phyloP scores from a whole-genome alignment of 1,140 invertebrate genomes.

The Saxidomus purpurata region DNA sequence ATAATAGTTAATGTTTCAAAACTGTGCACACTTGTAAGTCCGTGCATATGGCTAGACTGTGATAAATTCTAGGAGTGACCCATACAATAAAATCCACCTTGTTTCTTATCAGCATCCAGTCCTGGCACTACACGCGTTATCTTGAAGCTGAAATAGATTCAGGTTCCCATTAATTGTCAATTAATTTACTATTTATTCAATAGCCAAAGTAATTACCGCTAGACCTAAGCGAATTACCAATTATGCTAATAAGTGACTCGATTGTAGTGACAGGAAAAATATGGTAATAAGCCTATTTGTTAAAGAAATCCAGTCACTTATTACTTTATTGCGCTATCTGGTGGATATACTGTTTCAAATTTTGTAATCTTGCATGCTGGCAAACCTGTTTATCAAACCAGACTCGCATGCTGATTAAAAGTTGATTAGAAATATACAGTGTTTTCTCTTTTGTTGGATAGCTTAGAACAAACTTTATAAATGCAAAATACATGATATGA shows the following conservation, averaged over 20 bases:
- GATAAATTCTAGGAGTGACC: background rate
- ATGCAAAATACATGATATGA: no score
- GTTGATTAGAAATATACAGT: no score
- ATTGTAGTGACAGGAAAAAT: slow-evolving; percentile 11
- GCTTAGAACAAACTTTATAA: no score
- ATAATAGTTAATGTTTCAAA: no score
- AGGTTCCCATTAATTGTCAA: slow-evolving; percentile 47
- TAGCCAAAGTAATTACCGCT: slow-evolving; percentile 47
- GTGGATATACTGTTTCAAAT: background rate
- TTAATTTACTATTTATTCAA: slow-evolving; percentile 57
- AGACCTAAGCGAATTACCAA: slow-evolving; percentile 52
- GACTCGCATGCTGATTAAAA: background rate
- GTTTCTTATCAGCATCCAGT: background rate
- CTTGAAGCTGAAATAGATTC: slow-evolving; percentile 25
- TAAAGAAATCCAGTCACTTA: background rate
- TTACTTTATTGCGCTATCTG: background rate
- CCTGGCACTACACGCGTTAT: background rate
- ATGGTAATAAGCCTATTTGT: background rate
- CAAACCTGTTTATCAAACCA: background rate
- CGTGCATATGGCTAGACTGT: no score
- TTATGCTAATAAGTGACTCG: slow-evolving; percentile 55
- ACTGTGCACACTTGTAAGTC: no score
- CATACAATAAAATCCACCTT: background rate
- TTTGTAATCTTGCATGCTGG: background rate
- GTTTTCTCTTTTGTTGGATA: no score